Conservation (phyloP, 2,888 invertebrate species). For the Caenorhabditis zanzibari region DNA sequence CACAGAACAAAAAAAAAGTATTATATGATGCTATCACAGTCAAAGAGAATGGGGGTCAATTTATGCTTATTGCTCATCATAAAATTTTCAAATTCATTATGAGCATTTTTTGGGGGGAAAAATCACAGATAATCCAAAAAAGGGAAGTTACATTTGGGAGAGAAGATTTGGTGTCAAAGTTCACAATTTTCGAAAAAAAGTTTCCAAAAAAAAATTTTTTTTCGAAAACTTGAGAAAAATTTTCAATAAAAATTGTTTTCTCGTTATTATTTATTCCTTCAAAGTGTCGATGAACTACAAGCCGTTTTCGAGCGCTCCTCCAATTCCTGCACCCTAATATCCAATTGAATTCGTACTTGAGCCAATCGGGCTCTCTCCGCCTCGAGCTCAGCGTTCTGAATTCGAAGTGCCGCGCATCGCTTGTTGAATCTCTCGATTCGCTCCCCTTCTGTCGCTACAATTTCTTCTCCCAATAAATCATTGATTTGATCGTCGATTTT, state of each 20-base stretch:
- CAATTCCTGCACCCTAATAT: slow-evolving; percentile 78
- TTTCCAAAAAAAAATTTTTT: not conserved
- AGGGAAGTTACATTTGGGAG: too few species aligned
- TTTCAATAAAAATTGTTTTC: not conserved
- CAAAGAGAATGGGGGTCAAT: not conserved
- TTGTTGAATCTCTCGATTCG: slow-evolving; percentile 65
- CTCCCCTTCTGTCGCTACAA: slow-evolving; percentile 49
- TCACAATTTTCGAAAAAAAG: not conserved
- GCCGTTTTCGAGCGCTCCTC: slow-evolving; percentile 56
- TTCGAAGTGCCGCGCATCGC: slow-evolving; percentile 70
- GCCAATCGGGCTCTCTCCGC: slow-evolving; percentile 78
- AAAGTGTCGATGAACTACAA: slow-evolving; percentile 42
- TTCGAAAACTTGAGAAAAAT: too few species aligned
- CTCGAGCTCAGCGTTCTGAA: slow-evolving; percentile 81
- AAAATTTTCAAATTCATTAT: too few species aligned
- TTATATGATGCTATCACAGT: slow-evolving; percentile 8
- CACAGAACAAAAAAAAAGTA: too few species aligned
- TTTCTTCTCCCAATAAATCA: slow-evolving; percentile 66
- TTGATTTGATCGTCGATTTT: slow-evolving; percentile 59
- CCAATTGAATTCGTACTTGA: slow-evolving; percentile 80
- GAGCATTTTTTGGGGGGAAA: not conserved
- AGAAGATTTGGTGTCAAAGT: too few species aligned
- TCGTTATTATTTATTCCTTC: too few species aligned
- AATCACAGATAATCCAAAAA: slow-evolving; percentile 15
- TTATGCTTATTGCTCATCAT: too few species aligned